These are phyloP conservation scores for Drosophila acutilabella DNA, from an alignment of 2,888 invertebrate genomes.

Conservation along the genomic window DNA sequence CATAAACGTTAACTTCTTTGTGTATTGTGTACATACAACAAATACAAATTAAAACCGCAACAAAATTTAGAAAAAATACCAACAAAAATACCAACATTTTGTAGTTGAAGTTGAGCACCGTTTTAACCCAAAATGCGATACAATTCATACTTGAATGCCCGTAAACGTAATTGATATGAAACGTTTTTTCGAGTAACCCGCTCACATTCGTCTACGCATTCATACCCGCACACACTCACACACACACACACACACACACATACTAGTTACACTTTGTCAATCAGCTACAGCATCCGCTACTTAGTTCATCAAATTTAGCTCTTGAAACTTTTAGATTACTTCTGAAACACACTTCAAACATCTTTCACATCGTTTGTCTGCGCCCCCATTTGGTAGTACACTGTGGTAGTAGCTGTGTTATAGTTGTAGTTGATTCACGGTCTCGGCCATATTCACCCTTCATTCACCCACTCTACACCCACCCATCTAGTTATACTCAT, in stretches of 20 bases:
- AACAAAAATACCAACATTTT: conserved; percentile 22
- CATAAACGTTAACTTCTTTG: conserved; percentile 33
- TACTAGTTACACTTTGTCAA: conserved; percentile 3
- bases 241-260: conserved; percentile 1
- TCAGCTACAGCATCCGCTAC: conserved; percentile 25
- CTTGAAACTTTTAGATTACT: conserved; percentile 16
- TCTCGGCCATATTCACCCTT: conserved; percentile 11
- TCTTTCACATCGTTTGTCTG: conserved; percentile 32
- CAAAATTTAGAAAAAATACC: conserved; percentile 7
- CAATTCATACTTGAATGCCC: conserved; percentile 39
- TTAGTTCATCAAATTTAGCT: conserved; percentile 26
- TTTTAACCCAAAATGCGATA: conserved; percentile 16
- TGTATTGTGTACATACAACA: conserved; percentile 47
- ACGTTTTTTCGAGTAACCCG: conserved; percentile 21
- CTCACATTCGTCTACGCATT: conserved; percentile 21
- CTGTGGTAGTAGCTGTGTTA: too few relatives aligned
- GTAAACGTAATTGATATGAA: conserved; percentile 31
- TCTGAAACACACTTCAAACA: conserved; percentile 18
- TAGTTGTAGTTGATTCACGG: conserved; percentile 26
- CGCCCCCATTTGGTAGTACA: not conserved
- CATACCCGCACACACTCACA: conserved; percentile 6
- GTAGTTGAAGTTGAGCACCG: conserved; percentile 44
- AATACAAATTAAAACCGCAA: conserved; percentile 8
- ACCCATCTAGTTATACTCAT: conserved; percentile 5
- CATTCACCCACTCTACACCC: conserved; percentile 2